phyloP scores from a whole-genome alignment of 2,797 vertebrate species.

The Propithecus deckenii region DNA sequence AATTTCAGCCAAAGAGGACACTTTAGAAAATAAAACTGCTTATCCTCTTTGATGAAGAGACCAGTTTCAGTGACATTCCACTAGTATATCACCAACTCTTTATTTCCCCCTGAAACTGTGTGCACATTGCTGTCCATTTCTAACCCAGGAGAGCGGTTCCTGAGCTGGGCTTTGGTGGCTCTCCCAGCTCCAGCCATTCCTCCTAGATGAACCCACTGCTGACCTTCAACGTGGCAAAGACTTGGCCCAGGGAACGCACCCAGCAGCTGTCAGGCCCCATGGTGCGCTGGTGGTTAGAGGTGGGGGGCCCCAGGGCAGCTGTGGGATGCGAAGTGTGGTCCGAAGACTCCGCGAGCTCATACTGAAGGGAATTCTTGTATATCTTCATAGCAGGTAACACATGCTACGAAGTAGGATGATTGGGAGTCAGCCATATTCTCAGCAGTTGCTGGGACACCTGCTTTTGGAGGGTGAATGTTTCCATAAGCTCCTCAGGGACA shows the following conservation, averaged over 20 bases:
- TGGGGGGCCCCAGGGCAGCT: background rate
- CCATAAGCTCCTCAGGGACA: too few species aligned
- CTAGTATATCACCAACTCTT: too few species aligned
- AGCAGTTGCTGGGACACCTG: background rate
- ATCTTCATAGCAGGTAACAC: background rate
- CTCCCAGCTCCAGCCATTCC: background rate
- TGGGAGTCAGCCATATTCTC: background rate
- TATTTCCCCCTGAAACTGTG: background rate
- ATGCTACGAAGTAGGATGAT: too few species aligned
- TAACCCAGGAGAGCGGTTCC: background rate
- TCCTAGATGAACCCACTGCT: background rate
- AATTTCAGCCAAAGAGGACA: background rate
- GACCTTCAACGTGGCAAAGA: background rate
- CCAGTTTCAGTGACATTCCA: background rate
- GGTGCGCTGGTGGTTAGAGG: background rate
- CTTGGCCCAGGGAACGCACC: background rate
- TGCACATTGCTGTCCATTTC: background rate
- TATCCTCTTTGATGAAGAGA: background rate
- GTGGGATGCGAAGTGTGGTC: too few species aligned
- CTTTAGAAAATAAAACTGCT: background rate
- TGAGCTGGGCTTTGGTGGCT: background rate
- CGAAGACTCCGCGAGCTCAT: background rate
- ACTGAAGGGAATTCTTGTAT: background rate
- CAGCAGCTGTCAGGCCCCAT: too few species aligned
- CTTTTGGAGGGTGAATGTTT: background rate